Evolutionary conservation across 2,113 vertebrate genomes (phyloP), one percentile per base, ranked within the genome.

Genomic region (Mesocricetus auratus): DNA sequence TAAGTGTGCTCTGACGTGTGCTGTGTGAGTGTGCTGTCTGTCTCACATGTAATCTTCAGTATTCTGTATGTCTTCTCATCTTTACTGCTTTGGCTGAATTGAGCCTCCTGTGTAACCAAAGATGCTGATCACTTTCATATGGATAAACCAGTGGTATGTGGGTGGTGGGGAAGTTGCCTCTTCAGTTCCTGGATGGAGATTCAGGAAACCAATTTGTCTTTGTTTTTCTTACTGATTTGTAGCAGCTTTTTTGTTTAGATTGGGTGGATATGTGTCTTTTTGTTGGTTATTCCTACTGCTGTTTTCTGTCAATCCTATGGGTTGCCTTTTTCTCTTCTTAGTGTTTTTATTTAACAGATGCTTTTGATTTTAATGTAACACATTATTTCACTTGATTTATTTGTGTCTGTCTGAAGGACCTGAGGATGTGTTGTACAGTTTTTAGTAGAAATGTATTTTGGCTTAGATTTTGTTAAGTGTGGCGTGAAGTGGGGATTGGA

Each of bases 321-420:
- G 47, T n/a, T 42, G 77, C 31, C n/a, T 58, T 64, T 91, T 90
- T 36, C n/a, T 26, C 39, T 86, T 74, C 36, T 86, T 42, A 39
- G 42, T 69, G 21, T 75, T 92, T 75, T 87, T 58, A 42, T 53
- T 94, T 89, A 89, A 74, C 45, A 92, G 83, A 78, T 87, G 79
- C 64, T 82, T 66, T 93, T 58, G 69, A 95, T 93, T 92, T 73
- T 83, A 86, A 83, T 73, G 3, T 71, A 5, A 42, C n/a, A 26
- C 5, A 16, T 7, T 58, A 75, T 42, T 29, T 64, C 58, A 64
- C 2, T 85, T 85, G 60, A 86, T 94, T 74, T 69, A 0, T 42
- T 74, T 50, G 81, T 86, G 64, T 19, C 60, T 68, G 45, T 36
- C 62, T 39, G 42, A 60, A 95, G 58, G 17, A 75, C 15, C 2